Conservation (phyloP, 2,113 vertebrate species). For the Podiceps cristatus region DNA sequence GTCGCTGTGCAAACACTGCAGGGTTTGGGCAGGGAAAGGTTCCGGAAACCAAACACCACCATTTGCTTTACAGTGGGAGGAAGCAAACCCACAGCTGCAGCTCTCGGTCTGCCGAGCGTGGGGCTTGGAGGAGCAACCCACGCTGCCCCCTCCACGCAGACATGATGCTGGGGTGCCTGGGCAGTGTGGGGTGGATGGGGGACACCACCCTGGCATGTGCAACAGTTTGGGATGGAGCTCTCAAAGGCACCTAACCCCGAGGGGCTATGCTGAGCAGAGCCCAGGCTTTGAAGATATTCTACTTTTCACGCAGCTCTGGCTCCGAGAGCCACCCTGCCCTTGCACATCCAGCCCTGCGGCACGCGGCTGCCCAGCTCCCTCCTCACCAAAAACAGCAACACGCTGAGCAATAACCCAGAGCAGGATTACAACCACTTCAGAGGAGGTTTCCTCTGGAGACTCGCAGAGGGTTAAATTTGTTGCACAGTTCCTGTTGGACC, state of each 20-base stretch:
- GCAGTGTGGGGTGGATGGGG: not conserved
- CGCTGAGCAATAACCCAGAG: not conserved
- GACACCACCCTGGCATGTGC: not conserved
- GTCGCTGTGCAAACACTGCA: not conserved
- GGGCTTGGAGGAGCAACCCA: not conserved
- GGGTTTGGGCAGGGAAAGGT: not conserved
- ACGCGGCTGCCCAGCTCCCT: rapidly evolving
- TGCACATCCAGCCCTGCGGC: not conserved
- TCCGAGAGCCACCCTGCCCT: rapidly evolving
- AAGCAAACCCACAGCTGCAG: rapidly evolving
- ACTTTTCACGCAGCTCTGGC: not conserved
- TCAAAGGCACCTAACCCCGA: too few species aligned
- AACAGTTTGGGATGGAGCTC: too few species aligned
- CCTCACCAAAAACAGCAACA: rapidly evolving
- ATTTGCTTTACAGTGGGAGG: not conserved
- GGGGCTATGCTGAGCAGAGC: too few species aligned
- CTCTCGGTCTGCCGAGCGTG: rapidly evolving
- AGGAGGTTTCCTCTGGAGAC: not conserved
- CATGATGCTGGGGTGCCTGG: not conserved
- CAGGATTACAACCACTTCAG: not conserved
- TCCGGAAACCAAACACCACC: not conserved
- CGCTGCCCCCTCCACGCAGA: rapidly evolving
- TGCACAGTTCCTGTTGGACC: rapidly evolving
- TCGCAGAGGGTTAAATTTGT: not conserved
- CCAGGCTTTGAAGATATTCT: not conserved